These are phyloP conservation scores for Drosophila murphyi DNA, from an alignment of 1,140 invertebrate species.

Conservation along the genomic window DNA sequence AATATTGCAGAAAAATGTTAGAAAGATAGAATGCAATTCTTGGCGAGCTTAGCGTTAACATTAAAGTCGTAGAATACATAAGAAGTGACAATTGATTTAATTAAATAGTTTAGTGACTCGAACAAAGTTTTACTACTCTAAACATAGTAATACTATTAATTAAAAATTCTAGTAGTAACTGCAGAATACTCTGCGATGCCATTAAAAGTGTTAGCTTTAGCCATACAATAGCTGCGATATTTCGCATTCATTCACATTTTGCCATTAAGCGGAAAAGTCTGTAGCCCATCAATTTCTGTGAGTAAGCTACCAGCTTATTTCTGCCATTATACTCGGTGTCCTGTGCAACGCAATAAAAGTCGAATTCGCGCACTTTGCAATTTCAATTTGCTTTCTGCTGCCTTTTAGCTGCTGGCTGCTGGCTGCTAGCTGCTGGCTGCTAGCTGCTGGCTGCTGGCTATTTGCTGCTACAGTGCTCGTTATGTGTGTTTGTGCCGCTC, in stretches of 20 bases:
- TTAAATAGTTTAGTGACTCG: background rate
- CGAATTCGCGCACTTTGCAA: constrained; percentile 40
- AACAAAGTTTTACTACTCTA: background rate
- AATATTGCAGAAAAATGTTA: background rate
- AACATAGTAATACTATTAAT: constrained; percentile 7
- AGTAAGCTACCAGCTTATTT: constrained; percentile 37
- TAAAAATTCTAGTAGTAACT: constrained; percentile 13
- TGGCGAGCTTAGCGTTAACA: background rate
- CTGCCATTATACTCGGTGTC: constrained; percentile 23
- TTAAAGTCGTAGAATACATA: background rate
- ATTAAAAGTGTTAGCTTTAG: constrained; percentile 37
- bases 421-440: constrained; percentile 27
- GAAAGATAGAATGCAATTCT: background rate
- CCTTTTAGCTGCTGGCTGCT: constrained; percentile 9
- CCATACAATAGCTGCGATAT: constrained; percentile 10
- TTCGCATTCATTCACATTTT: constrained; percentile 45
- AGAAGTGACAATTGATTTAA: background rate
- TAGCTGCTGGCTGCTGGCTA: constrained; percentile 37
- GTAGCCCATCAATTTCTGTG: constrained; percentile 42
- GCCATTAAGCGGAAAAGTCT: constrained; percentile 42
- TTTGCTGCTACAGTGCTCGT: constrained; percentile 42
- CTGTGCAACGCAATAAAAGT: constrained; percentile 40
- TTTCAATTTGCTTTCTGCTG: constrained; percentile 41
- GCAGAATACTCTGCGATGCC: background rate
- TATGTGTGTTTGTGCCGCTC: constrained; percentile 60